Conservation (phyloP, 2,113 vertebrate genomes). For the Gyps fulvus region DNA sequence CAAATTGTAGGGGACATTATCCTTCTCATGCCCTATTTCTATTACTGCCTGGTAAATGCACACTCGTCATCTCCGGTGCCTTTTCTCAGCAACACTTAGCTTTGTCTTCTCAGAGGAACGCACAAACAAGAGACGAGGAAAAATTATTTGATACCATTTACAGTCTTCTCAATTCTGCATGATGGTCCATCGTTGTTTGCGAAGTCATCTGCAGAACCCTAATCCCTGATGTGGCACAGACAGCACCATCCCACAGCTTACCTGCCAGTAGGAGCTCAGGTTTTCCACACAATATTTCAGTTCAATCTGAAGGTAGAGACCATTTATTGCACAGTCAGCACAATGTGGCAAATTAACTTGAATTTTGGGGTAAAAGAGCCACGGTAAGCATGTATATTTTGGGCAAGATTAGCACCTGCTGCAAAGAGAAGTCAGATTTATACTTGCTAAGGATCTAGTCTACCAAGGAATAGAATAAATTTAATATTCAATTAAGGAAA, state of each 20-base stretch:
- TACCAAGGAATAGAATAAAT: background rate
- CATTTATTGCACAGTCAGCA: background rate
- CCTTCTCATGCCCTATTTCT: background rate
- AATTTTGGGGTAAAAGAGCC: background rate
- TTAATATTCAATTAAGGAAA: conserved; percentile 27
- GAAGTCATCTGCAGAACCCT: background rate
- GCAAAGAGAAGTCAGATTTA: background rate
- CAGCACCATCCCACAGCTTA: background rate
- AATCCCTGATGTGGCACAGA: background rate
- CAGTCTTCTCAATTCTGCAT: background rate
- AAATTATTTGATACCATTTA: background rate
- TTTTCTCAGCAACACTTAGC: background rate
- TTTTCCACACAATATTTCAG: background rate
- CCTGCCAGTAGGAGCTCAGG: background rate
- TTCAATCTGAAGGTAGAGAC: background rate
- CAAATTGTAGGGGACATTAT: background rate
- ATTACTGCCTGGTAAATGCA: background rate
- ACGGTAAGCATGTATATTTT: background rate
- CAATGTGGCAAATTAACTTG: background rate
- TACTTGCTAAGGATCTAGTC: background rate
- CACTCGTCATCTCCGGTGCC: background rate
- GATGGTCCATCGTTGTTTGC: background rate
- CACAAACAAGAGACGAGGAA: background rate
- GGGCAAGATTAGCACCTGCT: background rate
- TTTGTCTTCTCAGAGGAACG: background rate